phyloP scores from a whole-genome alignment of 2,113 vertebrate species.

The Vulpes ferrilata region DNA sequence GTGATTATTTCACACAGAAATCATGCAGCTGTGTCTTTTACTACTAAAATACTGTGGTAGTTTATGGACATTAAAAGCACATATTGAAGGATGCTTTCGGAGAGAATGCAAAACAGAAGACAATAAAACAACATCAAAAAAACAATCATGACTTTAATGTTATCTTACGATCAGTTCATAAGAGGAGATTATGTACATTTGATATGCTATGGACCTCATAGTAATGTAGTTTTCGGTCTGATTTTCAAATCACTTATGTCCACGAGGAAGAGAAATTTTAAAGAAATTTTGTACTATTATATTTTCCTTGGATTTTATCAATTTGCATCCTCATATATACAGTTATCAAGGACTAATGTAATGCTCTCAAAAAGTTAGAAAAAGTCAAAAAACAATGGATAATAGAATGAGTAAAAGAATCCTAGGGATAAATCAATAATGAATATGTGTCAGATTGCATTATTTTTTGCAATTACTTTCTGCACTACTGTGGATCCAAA shows the following conservation, averaged over 20 bases:
- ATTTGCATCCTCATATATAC: not conserved
- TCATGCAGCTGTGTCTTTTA: slow-evolving; percentile 52
- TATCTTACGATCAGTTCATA: not conserved
- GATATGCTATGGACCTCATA: not conserved
- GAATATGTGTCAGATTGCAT: not conserved
- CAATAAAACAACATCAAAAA: not conserved
- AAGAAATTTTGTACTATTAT: not conserved
- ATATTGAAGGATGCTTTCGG: not conserved
- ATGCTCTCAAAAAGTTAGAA: not conserved
- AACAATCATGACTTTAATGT: not conserved
- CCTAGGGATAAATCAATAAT: not conserved
- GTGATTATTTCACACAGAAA: slow-evolving; percentile 47
- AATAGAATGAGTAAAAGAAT: not conserved
- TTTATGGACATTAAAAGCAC: not conserved
- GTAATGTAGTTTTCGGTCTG: not conserved
- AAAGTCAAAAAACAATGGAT: not conserved
- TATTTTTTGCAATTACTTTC: not conserved
- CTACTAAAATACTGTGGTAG: not conserved
- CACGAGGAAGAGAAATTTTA: not conserved
- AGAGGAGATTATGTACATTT: not conserved
- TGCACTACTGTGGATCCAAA: not conserved
- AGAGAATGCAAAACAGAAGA: not conserved
- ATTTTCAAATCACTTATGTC: not conserved
- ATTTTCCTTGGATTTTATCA: not conserved
- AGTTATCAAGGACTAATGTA: not conserved